Evolutionary conservation across 53 echinoderm and acorn worm genomes (phyloP).

Genomic region (Mesocentrotus franciscanus): DNA sequence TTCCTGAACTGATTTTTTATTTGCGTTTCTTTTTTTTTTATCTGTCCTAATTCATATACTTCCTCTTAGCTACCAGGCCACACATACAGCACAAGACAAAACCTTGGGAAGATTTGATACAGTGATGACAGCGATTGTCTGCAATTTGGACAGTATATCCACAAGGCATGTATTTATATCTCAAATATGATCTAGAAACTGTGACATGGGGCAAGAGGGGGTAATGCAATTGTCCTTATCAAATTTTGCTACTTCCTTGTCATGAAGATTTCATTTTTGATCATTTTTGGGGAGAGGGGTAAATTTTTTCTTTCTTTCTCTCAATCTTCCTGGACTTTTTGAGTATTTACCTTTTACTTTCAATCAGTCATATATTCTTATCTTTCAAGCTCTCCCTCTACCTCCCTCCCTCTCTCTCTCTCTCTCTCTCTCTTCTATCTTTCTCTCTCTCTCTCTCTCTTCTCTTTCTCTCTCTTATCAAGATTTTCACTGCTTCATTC

Average conservation of each 20-base stretch:
- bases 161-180: constrained; percentile 33
- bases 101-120: background rate
- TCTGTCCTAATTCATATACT: background rate
- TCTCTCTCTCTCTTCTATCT: no score
- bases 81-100: background rate
- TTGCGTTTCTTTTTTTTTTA: background rate
- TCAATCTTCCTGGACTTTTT: background rate
- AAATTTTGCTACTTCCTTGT: background rate
- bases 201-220: background rate
- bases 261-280: no score
- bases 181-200: background rate
- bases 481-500: background rate
- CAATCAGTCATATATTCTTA: no score
- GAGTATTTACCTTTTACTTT: no score
- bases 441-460: no score
- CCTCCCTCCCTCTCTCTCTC: no score
- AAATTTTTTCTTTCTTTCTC: background rate
- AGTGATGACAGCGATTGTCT: constrained; percentile 23
- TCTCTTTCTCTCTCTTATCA: no score
- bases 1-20: background rate
- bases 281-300: no score
- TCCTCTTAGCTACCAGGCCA: background rate
- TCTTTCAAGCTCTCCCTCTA: background rate
- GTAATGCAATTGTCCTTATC: background rate
- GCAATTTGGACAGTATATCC: background rate